Evolutionary conservation across 2,888 invertebrate species (phyloP), one percentile per base, ranked within the genome.

Genomic region (Cremastobaeus sp.): DNA sequence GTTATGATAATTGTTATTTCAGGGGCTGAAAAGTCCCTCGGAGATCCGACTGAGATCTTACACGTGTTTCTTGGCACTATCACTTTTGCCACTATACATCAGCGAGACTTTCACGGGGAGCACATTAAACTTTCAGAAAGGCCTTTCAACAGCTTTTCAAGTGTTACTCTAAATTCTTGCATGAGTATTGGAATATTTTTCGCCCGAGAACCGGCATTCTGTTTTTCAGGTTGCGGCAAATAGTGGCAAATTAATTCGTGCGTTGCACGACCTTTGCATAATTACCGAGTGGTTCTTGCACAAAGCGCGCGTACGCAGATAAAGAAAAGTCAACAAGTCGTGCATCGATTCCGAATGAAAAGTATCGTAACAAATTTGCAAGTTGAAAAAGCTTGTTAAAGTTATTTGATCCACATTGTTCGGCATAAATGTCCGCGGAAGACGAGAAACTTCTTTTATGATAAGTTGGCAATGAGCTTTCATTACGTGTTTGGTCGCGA

Each of bases 111-210:
- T 71, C 71, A 52, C 45, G 65, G 43, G 47, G 39, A n/a, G n/a
- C 57, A 18, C 71, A 71, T 71, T 65, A 71, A 71, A 71, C 52
- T 65, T 71, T 71, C 60, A 65, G 59, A 32, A 60, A 59, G 59
- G 54, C 64, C 72, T 65, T 71, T 72, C 52, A 65, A 37, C 34
- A 72, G 71, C 71, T 72, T 72, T 65, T 65, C 65, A 72, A 65
- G 65, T 72, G 65, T 72, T 72, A 72, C 71, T 43, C 65, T 65
- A 65, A 72, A 72, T 72, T 72, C 71, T 45, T 54, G 47, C 15
- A 25, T 25, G 41, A 50, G 65, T 65, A 65, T 65, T 72, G 65
- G 65, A 45, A 72, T 72, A 57, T 65, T 72, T 65, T 71, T 30
- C 9, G 55, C 14, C 11, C 39, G 28, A 21, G 41, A 15, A 21